Base-by-base conservation (phyloP, 2,113 vertebrate genomes). In the Eurystomus gularis region DNA sequence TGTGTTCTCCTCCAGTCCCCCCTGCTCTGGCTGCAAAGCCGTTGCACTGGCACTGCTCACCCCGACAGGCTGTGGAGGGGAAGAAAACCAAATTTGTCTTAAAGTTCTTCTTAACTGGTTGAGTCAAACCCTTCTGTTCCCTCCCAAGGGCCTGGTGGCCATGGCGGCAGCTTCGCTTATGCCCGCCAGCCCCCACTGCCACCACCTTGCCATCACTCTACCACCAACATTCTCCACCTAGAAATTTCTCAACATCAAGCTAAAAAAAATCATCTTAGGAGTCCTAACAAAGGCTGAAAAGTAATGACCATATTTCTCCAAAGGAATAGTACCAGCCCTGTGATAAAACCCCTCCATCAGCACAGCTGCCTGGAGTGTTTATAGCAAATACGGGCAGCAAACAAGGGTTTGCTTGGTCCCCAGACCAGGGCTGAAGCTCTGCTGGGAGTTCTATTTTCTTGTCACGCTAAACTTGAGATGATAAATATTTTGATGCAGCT, bases 111-210 rank as follows among this genome's bases (percentile, higher is more conserved):
- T 12, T 60, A 11, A 28, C 5, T 2, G 3, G 3, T 26, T 28
- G 12, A 92, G 37, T 9, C 65, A 66, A 58, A 82, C 4, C 7
- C 37, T 42, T 44, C 24, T 17, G 44, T 9, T 66, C 17, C 44
- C 10, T 39, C 37, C 20, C 0, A 1, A 51, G 33, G 33, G 24
- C 51, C 69, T 1, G 2, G 17, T 1, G 3, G 13, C 6, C 1
- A 3, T 0, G 0, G 51, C 1, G 0, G 29, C 29, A 3, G 3
- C 3, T 25, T 15, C 26, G 29, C 14, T 31, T 58, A 11, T 35
- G 42, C 5, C 7, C 9, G 4, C 42, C 51, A 54, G 55, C 40
- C 55, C 62, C 24, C 12, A 2, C 35, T 69, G 90, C 44, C 52
- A 55, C 25, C 1, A 0, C 26, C 72, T 55, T n/a, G 7, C 51